phyloP scores from a whole-genome alignment of 1,140 invertebrate species.

The Oryzaephilus surinamensis region DNA sequence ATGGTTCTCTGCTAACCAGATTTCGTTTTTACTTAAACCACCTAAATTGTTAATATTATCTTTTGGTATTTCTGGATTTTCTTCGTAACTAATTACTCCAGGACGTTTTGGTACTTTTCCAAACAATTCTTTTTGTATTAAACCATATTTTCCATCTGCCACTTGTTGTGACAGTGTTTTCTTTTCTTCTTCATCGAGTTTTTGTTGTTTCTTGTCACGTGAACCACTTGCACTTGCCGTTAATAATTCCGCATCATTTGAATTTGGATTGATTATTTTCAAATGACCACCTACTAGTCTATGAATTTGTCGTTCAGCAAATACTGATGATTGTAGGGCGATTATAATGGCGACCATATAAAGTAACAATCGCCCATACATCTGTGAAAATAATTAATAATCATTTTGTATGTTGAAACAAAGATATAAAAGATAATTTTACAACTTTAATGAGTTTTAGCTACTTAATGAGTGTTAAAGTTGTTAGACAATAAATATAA shows the following conservation, averaged over 20 bases:
- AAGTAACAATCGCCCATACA: conserved; percentile 4
- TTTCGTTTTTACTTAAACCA: conserved; percentile 71
- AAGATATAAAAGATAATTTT: too few species aligned
- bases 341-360: conserved; percentile 1
- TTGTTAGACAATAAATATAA: too few species aligned
- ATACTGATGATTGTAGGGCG: conserved; percentile 2
- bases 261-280: conserved; percentile 24
- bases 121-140: conserved; percentile 78
- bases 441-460: too few species aligned
- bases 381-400: too few species aligned
- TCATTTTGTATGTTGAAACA: too few species aligned
- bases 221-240: conserved; percentile 51
- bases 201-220: conserved; percentile 43
- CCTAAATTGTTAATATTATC: conserved; percentile 69
- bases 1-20: conserved; percentile 83
- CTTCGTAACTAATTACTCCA: conserved; percentile 67
- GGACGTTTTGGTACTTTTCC: conserved; percentile 53
- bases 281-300: conserved; percentile 52
- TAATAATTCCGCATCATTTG: conserved; percentile 35
- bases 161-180: conserved; percentile 78
- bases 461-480: too few species aligned
- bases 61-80: conserved; percentile 64
- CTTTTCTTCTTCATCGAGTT: conserved; percentile 56
- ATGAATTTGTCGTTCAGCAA: conserved; percentile 14
- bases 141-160: conserved; percentile 76